Conservation (phyloP, 1,140 invertebrate genomes). For the Nephila pilipes region DNA sequence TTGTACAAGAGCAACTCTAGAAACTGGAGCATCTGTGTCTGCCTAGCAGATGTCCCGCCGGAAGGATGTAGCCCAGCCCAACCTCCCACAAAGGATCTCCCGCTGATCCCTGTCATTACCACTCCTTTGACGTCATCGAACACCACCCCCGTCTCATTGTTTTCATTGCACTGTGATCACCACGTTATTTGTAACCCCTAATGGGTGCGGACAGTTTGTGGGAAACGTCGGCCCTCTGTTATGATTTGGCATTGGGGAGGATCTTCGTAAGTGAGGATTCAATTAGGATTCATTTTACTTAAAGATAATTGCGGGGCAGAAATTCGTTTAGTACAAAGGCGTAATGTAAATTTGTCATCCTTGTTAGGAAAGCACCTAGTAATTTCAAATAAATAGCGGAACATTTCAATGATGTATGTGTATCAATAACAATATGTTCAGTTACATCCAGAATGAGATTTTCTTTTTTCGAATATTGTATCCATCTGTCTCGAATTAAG, state of each 20-base stretch:
- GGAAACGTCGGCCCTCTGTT: neutral
- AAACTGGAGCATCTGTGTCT: constrained; percentile 47
- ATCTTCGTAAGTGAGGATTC: neutral
- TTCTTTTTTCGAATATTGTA: no score
- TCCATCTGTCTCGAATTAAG: no score
- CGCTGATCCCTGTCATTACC: constrained; percentile 54
- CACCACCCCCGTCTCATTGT: constrained; percentile 53
- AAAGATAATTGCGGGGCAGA: neutral
- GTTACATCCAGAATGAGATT: no score
- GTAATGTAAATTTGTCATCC: no score
- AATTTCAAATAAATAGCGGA: no score
- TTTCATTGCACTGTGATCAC: constrained; percentile 14
- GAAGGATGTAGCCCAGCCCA: constrained; percentile 61
- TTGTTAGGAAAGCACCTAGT: no score
- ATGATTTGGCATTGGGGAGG: neutral
- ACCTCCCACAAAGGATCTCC: constrained; percentile 63
- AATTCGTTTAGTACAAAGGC: neutral
- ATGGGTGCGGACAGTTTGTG: constrained; percentile 47
- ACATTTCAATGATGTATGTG: no score
- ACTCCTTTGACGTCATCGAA: constrained; percentile 44
- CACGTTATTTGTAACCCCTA: constrained; percentile 6
- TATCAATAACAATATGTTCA: no score
- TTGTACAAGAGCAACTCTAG: neutral
- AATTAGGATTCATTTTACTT: neutral
- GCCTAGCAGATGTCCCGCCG: constrained; percentile 46